These are phyloP conservation scores for Uromys caudimaculatus DNA, from an alignment of 2,797 vertebrate species.

Conservation along the genomic window DNA sequence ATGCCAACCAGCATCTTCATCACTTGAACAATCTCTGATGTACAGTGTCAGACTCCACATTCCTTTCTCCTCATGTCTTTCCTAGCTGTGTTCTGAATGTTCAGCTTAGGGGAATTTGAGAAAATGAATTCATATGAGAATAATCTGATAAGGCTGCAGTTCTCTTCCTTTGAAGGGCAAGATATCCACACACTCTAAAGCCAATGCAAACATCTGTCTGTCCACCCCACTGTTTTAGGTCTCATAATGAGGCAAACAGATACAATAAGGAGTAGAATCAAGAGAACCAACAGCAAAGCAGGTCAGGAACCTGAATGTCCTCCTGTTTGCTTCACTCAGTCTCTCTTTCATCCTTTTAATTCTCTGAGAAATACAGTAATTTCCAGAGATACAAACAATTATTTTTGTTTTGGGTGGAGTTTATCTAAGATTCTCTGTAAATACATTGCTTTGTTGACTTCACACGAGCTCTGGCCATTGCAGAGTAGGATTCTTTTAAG, in stretches of 20 bases:
- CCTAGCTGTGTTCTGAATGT: neutral
- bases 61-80: slow-evolving; percentile 22
- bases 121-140: neutral
- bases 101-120: neutral
- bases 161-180: neutral
- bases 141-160: neutral
- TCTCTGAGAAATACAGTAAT: neutral
- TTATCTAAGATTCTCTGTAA: slow-evolving; percentile 53
- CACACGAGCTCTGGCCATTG: neutral
- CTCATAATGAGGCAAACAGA: neutral
- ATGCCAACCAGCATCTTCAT: neutral
- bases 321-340: neutral
- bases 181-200: neutral
- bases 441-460: neutral
- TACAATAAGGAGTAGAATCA: neutral
- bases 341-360: neutral
- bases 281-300: neutral
- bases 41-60: neutral
- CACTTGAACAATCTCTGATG: neutral
- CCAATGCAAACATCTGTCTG: neutral
- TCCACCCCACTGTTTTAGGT: neutral
- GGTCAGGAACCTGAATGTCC: neutral
- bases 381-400: neutral
- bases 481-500: slow-evolving; percentile 21
- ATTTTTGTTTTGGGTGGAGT: slow-evolving; percentile 27